phyloP scores from a whole-genome alignment of 1,140 invertebrate genomes.

The Daktulosphaira vitifoliae region DNA sequence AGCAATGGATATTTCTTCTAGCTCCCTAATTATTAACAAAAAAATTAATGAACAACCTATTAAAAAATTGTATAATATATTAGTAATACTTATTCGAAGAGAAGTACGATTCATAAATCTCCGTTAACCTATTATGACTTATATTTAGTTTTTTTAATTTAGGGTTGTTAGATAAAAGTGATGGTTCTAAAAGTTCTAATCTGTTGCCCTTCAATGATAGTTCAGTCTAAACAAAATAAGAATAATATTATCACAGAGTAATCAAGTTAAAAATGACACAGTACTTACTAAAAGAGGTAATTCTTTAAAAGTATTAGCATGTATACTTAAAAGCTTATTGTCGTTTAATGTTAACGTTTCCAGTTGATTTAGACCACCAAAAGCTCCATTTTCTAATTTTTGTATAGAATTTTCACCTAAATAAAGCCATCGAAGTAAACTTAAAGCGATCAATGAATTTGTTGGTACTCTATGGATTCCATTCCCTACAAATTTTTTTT shows the following conservation, averaged over 20 bases:
- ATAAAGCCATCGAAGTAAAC: constrained; percentile 60
- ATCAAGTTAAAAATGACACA: background rate
- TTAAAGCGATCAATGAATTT: constrained; percentile 56
- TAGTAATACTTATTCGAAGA: constrained; percentile 48
- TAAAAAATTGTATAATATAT: too few relatives aligned
- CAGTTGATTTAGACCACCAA: constrained; percentile 59
- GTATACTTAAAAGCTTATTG: constrained; percentile 61
- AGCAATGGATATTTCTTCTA: constrained; percentile 66
- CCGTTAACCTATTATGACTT: constrained; percentile 65
- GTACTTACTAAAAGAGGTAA: constrained; percentile 34
- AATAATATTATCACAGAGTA: background rate
- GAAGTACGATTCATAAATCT: constrained; percentile 56
- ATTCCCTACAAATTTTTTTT: constrained; percentile 52
- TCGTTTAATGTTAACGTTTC: constrained; percentile 65
- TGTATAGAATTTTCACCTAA: constrained; percentile 68
- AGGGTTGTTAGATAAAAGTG: constrained; percentile 56
- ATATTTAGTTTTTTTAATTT: constrained; percentile 61
- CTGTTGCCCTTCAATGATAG: constrained; percentile 67
- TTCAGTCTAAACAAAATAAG: constrained; percentile 41
- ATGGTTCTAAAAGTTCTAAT: constrained; percentile 58
- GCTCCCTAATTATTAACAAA: constrained; percentile 45
- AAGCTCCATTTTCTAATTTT: constrained; percentile 53
- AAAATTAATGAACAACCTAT: background rate
- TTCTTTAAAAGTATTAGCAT: constrained; percentile 53
- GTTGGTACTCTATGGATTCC: constrained; percentile 59